Evolutionary conservation across 2,888 invertebrate genomes (phyloP).

Genomic region (Troglohyphantes excavatus): DNA sequence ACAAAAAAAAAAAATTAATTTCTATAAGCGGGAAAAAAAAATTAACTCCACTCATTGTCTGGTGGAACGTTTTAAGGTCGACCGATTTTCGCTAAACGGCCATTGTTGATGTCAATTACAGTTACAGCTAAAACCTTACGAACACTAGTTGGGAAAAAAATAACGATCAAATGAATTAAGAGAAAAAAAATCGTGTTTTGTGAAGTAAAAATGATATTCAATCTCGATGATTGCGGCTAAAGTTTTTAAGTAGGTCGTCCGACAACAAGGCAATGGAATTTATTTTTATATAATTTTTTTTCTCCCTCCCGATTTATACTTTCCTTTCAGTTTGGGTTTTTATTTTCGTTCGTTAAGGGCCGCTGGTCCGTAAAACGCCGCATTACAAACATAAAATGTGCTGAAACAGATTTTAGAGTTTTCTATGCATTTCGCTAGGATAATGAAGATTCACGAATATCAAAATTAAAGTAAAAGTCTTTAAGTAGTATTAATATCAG

Average conservation of each 20-base stretch:
- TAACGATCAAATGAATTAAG: slow-evolving; percentile 6
- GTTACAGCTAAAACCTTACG: slow-evolving; percentile 19
- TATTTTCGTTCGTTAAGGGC: slow-evolving; percentile 50
- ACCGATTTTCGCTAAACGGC: slow-evolving; percentile 36
- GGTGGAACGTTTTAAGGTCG: slow-evolving; percentile 46
- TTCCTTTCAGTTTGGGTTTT: slow-evolving; percentile 27
- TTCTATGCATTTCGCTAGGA: too few species aligned
- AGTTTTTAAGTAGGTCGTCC: slow-evolving; percentile 76
- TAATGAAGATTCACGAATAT: too few species aligned
- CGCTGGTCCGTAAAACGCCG: slow-evolving; percentile 36
- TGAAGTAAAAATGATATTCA: slow-evolving; percentile 61
- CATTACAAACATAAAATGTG: too few species aligned
- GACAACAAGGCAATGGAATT: slow-evolving; percentile 34
- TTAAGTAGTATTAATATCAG: too few species aligned
- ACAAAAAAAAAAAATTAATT: background rate
- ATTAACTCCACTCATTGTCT: slow-evolving; percentile 17
- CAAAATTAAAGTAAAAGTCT: too few species aligned
- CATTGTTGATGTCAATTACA: slow-evolving; percentile 63
- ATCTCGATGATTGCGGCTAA: slow-evolving; percentile 51
- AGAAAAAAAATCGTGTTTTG: slow-evolving; percentile 21
- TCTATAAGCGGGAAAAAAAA: background rate
- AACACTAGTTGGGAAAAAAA: slow-evolving; percentile 32
- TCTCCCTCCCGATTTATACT: slow-evolving; percentile 5
- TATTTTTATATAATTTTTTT: slow-evolving; percentile 5
- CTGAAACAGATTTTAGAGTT: too few species aligned